A percentile compares a stretch with the other conserved stretches of the same genome.
Conservation (phyloP, 1,140 invertebrate genomes). For the Orchestia grillus region DNA sequence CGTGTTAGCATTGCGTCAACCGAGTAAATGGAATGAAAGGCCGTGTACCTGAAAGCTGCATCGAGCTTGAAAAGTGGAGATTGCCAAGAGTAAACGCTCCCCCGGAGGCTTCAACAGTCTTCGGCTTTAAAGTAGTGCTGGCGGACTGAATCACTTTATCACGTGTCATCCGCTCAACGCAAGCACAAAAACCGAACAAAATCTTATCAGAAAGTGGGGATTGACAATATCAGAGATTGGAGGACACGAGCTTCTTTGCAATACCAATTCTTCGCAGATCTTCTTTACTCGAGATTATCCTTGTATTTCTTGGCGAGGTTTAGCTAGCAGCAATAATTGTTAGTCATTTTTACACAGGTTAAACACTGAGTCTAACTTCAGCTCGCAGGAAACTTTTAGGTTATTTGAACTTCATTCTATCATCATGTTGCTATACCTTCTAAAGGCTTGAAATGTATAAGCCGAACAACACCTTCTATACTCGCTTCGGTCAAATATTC, state of each 20-base stretch:
- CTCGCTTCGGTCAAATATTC: not conserved
- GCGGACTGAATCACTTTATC: not conserved
- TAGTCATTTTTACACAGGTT: not conserved
- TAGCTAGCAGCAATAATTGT: not conserved
- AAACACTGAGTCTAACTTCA: not conserved
- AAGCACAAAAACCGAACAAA: not conserved
- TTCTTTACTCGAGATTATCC: not conserved
- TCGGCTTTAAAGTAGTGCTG: not conserved
- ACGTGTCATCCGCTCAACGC: not conserved
- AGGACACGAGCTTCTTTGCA: not conserved
- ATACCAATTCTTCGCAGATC: not conserved
- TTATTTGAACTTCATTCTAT: not conserved
- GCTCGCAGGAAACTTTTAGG: not conserved
- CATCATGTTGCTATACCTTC: not conserved
- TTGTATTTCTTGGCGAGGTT: not conserved
- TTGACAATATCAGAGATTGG: not conserved
- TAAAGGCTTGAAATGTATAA: not conserved
- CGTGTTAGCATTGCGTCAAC: not conserved
- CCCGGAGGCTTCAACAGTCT: not conserved
- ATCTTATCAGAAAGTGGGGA: not conserved
- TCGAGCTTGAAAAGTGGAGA: not conserved
- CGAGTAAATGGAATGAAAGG: not conserved
- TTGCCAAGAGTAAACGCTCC: not conserved
- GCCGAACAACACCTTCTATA: not conserved
- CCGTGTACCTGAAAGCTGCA: not conserved